These are phyloP conservation scores for Romanogobio albipinnatus DNA, from an alignment of 2,113 vertebrate species.

Conservation along the genomic window DNA sequence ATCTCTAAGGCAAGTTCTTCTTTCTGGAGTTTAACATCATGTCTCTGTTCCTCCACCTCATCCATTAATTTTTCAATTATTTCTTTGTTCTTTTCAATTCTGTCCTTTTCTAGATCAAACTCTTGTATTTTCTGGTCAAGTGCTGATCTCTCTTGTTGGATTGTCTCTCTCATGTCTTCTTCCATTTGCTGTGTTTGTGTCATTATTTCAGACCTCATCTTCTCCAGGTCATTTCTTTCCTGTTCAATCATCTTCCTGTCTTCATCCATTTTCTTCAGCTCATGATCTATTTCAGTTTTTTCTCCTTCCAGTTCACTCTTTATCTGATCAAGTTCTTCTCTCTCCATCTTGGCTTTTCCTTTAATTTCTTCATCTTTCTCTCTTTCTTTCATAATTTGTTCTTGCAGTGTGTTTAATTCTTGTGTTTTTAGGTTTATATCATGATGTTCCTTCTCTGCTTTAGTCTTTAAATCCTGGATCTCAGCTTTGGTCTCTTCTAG, in stretches of 20 bases:
- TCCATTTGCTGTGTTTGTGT: neutral
- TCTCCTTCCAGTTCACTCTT: neutral
- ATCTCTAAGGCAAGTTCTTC: neutral
- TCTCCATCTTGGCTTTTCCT: constrained; percentile 25
- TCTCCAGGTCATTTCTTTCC: neutral
- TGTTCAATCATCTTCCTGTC: neutral
- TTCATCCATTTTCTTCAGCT: neutral
- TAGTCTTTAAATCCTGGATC: too few species aligned
- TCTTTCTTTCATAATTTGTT: too few species aligned
- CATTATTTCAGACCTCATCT: neutral
- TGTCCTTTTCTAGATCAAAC: neutral
- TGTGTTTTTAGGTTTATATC: neutral
- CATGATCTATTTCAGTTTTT: neutral
- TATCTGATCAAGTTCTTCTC: neutral
- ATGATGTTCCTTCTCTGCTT: too few species aligned
- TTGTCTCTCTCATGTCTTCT: neutral
- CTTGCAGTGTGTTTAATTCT: neutral
- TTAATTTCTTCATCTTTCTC: too few species aligned
- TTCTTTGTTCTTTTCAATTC: neutral
- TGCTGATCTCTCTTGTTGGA: neutral
- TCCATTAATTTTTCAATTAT: neutral
- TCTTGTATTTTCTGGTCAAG: neutral
- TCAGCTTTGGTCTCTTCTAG: too few species aligned
- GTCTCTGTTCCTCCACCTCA: neutral
- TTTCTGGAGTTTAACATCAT: neutral